Conservation (phyloP, 2,113 vertebrate genomes). For the Vidua macroura region DNA sequence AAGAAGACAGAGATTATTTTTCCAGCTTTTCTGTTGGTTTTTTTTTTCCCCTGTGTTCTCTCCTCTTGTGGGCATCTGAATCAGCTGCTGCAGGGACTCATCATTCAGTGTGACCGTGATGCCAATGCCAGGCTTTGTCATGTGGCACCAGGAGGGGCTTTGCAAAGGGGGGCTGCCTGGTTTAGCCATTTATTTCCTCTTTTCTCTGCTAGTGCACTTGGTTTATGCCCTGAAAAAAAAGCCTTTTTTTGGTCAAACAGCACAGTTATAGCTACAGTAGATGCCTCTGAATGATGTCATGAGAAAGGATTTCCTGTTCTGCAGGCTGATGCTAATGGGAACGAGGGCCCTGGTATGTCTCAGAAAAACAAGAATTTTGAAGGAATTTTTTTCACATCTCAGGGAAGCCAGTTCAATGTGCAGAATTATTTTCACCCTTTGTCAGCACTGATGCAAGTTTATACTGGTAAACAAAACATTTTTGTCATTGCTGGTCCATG, state of each 20-base stretch:
- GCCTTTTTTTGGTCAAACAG: not conserved
- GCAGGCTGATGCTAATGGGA: not conserved
- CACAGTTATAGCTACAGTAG: not conserved
- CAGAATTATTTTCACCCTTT: not conserved
- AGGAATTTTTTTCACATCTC: not conserved
- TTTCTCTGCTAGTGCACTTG: not conserved
- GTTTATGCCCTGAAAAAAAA: not conserved
- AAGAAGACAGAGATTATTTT: not conserved
- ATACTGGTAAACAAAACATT: not conserved
- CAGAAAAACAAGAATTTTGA: not conserved
- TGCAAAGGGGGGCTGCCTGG: not conserved
- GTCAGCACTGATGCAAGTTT: not conserved
- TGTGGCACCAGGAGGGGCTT: not conserved
- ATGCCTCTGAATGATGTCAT: not conserved
- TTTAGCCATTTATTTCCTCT: not conserved
- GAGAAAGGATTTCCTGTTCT: constrained; percentile 4
- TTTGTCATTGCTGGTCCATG: accelerated
- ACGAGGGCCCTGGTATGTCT: not conserved
- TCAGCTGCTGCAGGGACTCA: not conserved
- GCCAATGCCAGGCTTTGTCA: not conserved
- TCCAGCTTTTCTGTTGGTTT: not conserved
- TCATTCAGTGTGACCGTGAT: accelerated
- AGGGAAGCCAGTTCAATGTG: not conserved
- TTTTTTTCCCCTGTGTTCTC: not conserved
- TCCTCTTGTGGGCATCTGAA: not conserved